phyloP scores from a whole-genome alignment of 1,140 invertebrate species.

The Pseudomyrmex flavicornis region DNA sequence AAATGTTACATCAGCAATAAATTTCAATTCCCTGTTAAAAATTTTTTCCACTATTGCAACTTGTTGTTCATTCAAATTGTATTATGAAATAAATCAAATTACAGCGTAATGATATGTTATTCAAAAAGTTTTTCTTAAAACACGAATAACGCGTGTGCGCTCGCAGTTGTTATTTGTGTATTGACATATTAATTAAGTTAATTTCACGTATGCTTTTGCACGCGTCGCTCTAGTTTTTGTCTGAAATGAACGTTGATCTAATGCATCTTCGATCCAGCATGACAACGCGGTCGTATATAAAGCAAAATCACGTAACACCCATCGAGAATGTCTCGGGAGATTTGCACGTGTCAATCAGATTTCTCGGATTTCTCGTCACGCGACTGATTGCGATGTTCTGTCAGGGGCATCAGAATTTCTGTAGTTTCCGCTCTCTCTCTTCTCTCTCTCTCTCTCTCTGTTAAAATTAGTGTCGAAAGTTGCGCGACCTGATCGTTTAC shows the following conservation, averaged over 20 bases:
- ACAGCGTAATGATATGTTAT: too few species aligned
- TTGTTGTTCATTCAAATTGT: too few species aligned
- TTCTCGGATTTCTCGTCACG: constrained; percentile 33
- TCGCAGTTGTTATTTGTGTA: background rate
- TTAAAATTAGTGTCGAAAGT: constrained; percentile 44
- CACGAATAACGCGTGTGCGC: background rate
- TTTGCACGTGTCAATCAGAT: constrained; percentile 67
- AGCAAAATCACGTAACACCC: constrained; percentile 68
- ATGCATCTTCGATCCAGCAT: constrained; percentile 70
- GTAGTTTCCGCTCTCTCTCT: background rate
- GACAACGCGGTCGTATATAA: constrained; percentile 58
- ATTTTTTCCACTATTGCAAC: too few species aligned
- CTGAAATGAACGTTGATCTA: constrained; percentile 61
- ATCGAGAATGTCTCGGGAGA: constrained; percentile 61
- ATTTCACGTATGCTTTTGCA: constrained; percentile 37
- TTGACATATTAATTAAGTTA: background rate
- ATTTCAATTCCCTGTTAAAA: too few species aligned
- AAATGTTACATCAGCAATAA: too few species aligned
- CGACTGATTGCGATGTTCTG: constrained; percentile 49
- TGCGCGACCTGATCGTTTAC: constrained; percentile 3
- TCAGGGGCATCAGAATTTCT: constrained; percentile 41
- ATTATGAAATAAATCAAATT: too few species aligned
- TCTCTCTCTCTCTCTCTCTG: background rate
- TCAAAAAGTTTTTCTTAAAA: background rate
- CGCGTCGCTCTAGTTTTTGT: constrained; percentile 44